phyloP scores from a whole-genome alignment of 2,888 invertebrate species.

The Cepaea hortensis region DNA sequence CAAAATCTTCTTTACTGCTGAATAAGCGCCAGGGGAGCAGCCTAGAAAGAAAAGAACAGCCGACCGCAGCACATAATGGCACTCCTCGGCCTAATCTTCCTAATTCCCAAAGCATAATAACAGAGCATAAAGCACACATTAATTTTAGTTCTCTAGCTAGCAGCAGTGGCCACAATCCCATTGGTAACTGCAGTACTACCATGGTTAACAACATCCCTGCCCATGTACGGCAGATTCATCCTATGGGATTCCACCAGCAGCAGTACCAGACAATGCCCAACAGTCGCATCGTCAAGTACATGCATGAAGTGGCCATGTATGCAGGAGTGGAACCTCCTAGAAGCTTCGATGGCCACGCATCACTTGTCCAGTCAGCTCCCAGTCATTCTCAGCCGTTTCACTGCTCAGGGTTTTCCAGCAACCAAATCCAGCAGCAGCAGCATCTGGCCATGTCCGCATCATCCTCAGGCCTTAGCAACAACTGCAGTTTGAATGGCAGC shows the following conservation, averaged over 20 bases:
- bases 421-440: slow-evolving; percentile 33
- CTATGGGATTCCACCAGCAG: background rate
- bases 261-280: slow-evolving; percentile 52
- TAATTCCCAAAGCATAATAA: background rate
- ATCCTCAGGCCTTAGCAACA: slow-evolving; percentile 18
- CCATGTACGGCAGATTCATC: slow-evolving; percentile 9
- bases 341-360: slow-evolving; percentile 1
- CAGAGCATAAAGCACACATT: background rate
- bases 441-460: slow-evolving; percentile 31
- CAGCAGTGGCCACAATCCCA: background rate
- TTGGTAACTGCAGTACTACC: background rate
- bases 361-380: slow-evolving; percentile 44
- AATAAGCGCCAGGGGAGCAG: slow-evolving; percentile 65
- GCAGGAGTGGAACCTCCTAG: slow-evolving; percentile 64
- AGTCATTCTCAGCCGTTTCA: slow-evolving; percentile 46
- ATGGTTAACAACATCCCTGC: slow-evolving; percentile 42
- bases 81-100: background rate
- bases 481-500: slow-evolving; percentile 11
- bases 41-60: slow-evolving; percentile 63
- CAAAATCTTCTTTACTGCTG: slow-evolving; percentile 60
- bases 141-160: no score
- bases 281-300: slow-evolving; percentile 71
- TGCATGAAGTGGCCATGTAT: slow-evolving; percentile 73
- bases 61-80: background rate
- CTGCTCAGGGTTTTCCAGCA: background rate